These are phyloP conservation scores for Acipenser oxyrinchus DNA, from an alignment of 2,797 vertebrate species.

Conservation along the genomic window DNA sequence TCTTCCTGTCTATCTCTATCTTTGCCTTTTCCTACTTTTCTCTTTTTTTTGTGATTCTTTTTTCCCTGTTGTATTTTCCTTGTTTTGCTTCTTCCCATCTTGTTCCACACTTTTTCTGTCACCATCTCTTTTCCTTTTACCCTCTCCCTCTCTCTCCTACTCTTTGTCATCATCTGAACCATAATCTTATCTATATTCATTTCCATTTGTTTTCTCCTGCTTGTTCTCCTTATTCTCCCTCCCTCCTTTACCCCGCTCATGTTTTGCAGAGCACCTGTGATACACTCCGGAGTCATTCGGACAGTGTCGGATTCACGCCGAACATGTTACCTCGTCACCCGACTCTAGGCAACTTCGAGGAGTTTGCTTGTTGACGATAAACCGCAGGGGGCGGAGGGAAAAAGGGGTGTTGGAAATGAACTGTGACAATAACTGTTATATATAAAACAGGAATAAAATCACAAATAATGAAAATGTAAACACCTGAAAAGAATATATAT, in stretches of 20 bases:
- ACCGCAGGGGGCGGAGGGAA: constrained; percentile 30
- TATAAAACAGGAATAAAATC: constrained; percentile 20
- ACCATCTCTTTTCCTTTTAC: constrained; percentile 13
- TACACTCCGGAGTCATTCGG: constrained; percentile 73
- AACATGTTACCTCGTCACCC: constrained; percentile 90
- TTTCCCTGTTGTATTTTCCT: constrained; percentile 1
- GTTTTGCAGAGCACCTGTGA: constrained; percentile 71
- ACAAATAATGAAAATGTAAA: constrained; percentile 28
- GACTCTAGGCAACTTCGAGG: constrained; percentile 78
- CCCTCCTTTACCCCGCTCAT: constrained; percentile 15
- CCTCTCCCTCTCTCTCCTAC: constrained; percentile 33
- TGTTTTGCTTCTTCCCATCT: not conserved
- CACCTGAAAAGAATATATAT: not conserved
- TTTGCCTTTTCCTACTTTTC: not conserved
- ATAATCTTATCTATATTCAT: too few relatives aligned
- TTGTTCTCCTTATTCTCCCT: too few relatives aligned
- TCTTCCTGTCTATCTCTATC: constrained; percentile 20
- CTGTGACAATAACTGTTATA: constrained; percentile 56
- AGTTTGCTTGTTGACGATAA: constrained; percentile 69
- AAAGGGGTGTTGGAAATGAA: constrained; percentile 54
- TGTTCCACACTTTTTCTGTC: constrained; percentile 15
- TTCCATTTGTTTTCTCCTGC: too few relatives aligned
- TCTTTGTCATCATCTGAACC: too few relatives aligned
- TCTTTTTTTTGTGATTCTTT: not conserved
- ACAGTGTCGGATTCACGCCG: constrained; percentile 78